Evolutionary conservation across 2,888 invertebrate genomes (phyloP).

Genomic region (Drosophila tanythrix): DNA sequence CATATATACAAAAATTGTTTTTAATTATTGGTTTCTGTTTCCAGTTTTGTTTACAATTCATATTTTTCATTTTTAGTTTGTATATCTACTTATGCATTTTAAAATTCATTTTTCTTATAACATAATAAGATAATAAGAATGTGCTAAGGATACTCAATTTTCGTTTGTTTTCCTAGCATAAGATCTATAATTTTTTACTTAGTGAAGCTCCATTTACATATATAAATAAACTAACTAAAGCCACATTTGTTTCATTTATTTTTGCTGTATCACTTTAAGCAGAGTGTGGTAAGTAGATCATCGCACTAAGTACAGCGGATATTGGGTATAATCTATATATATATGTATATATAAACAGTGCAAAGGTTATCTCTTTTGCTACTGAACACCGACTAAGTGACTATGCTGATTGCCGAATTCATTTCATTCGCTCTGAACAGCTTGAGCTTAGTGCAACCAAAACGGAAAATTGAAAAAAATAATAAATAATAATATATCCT

Average conservation of each 20-base stretch:
- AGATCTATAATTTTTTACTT: background rate
- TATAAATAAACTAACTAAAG: background rate
- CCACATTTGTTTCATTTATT: background rate
- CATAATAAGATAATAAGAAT: background rate
- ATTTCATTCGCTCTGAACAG: constrained; percentile 24
- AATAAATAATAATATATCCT: background rate
- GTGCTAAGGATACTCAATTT: background rate
- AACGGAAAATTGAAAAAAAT: background rate
- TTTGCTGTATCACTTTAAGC: background rate
- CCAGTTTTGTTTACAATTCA: background rate
- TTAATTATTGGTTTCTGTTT: background rate
- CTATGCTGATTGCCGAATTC: background rate
- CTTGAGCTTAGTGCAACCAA: constrained; percentile 22
- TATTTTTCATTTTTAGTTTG: background rate
- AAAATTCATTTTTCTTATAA: background rate
- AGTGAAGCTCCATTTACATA: background rate
- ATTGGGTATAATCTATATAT: constrained; percentile 20
- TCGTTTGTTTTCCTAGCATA: background rate
- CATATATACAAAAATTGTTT: too few species aligned
- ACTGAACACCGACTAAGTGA: background rate
- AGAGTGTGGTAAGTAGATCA: too few species aligned
- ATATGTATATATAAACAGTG: too few species aligned
- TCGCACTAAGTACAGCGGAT: background rate
- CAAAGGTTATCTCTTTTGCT: constrained; percentile 14
- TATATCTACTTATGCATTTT: background rate